A percentile compares a stretch with the other conserved stretches of the same genome.
Conservation (phyloP, 2,888 invertebrate species). For the Helobdella robusta region DNA sequence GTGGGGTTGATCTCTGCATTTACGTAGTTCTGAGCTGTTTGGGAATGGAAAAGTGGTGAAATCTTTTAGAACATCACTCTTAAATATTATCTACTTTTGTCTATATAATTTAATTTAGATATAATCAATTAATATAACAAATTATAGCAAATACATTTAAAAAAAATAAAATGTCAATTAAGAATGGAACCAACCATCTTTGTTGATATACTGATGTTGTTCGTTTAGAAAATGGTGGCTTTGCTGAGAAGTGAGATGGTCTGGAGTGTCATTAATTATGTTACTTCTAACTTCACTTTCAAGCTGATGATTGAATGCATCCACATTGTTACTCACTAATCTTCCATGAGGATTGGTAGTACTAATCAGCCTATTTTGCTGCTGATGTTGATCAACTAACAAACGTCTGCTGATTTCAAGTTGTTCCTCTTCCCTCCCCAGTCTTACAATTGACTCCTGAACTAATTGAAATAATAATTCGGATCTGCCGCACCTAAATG, state of each 20-base stretch:
- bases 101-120: background rate
- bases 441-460: slow-evolving; percentile 28
- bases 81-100: background rate
- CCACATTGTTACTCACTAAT: no score
- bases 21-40: background rate
- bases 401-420: background rate
- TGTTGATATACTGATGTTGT: no score
- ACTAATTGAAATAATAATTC: slow-evolving; percentile 73
- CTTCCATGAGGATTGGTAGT: no score
- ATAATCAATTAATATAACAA: background rate
- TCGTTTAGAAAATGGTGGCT: no score
- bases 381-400: no score
- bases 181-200: no score
- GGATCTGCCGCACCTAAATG: slow-evolving; percentile 70
- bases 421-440: slow-evolving; percentile 51
- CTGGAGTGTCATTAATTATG: no score
- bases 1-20: background rate
- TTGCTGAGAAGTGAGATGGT: no score
- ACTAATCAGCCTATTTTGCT: no score
- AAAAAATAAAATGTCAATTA: background rate
- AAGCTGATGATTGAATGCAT: no score
- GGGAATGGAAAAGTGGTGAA: background rate
- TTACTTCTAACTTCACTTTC: no score
- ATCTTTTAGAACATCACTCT: no score
- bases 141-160: background rate